Evolutionary conservation across 2,113 vertebrate genomes (phyloP).

Genomic region (Vidua chalybeata): DNA sequence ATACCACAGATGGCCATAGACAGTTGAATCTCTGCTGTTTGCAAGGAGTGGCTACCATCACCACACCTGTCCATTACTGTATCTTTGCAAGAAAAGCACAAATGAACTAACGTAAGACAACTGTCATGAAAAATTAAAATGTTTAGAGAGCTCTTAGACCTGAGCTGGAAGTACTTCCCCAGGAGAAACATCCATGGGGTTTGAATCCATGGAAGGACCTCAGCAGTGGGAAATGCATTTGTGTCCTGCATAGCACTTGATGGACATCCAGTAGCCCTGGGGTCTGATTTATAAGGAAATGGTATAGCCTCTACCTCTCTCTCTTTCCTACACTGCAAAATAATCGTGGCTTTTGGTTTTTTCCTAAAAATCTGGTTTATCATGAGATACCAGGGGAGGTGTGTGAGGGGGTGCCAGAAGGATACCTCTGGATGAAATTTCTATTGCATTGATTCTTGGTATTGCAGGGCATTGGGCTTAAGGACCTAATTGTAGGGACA

Average conservation of each 20-base stretch:
- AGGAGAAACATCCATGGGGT: neutral
- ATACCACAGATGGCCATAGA: neutral
- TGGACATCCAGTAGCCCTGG: neutral
- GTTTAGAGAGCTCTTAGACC: neutral
- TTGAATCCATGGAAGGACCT: neutral
- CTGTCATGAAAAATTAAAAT: neutral
- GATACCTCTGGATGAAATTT: neutral
- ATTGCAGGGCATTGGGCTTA: neutral
- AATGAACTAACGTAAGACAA: neutral
- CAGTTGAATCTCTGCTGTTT: neutral
- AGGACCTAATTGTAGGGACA: neutral
- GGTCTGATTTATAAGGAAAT: neutral
- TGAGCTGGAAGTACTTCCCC: neutral
- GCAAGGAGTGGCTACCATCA: neutral
- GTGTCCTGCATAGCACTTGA: neutral
- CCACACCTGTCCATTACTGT: neutral
- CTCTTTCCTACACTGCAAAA: neutral
- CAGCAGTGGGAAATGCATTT: neutral
- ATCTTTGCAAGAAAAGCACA: neutral
- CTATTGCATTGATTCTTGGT: neutral
- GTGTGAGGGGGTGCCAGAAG: neutral
- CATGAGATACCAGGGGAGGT: neutral
- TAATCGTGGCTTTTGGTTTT: neutral
- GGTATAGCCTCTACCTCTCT: neutral
- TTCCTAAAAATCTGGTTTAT: neutral